Conservation (phyloP, 2,888 invertebrate species). For the Odontothrips loti region DNA sequence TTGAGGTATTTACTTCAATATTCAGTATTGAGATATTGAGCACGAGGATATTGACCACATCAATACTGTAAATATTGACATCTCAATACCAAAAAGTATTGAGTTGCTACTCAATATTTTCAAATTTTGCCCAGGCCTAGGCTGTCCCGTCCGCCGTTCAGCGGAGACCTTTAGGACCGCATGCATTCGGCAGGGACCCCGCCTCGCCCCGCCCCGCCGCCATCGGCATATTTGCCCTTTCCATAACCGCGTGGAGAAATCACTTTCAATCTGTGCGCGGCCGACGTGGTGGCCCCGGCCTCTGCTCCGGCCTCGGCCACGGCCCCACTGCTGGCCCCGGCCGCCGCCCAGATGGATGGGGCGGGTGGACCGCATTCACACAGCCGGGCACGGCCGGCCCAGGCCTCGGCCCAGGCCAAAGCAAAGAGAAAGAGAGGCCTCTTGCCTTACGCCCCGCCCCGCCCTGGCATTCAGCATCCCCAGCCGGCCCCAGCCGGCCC, state of each 20-base stretch:
- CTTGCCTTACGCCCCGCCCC: background rate
- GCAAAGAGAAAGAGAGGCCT: background rate
- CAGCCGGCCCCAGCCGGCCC: background rate
- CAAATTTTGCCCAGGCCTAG: too few relatives aligned
- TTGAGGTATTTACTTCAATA: too few relatives aligned
- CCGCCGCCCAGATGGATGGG: background rate
- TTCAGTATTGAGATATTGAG: too few relatives aligned
- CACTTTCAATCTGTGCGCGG: background rate
- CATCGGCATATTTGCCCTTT: constrained; percentile 1
- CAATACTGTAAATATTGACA: too few relatives aligned
- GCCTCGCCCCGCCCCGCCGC: too few relatives aligned
- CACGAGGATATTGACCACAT: too few relatives aligned
- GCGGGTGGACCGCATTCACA: background rate
- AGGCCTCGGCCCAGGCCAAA: too few relatives aligned
- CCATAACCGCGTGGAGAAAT: constrained; percentile 5
- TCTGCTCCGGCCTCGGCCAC: background rate
- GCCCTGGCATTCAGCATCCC: background rate
- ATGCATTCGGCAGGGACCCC: too few relatives aligned
- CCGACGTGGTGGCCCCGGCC: background rate
- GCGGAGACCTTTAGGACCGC: too few relatives aligned
- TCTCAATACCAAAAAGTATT: too few relatives aligned
- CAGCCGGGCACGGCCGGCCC: background rate
- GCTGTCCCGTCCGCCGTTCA: too few relatives aligned
- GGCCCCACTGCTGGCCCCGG: background rate
- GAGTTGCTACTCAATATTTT: too few relatives aligned